Evolutionary conservation across 2,888 invertebrate species (phyloP).

Genomic region (Eupithecia abbreviata): DNA sequence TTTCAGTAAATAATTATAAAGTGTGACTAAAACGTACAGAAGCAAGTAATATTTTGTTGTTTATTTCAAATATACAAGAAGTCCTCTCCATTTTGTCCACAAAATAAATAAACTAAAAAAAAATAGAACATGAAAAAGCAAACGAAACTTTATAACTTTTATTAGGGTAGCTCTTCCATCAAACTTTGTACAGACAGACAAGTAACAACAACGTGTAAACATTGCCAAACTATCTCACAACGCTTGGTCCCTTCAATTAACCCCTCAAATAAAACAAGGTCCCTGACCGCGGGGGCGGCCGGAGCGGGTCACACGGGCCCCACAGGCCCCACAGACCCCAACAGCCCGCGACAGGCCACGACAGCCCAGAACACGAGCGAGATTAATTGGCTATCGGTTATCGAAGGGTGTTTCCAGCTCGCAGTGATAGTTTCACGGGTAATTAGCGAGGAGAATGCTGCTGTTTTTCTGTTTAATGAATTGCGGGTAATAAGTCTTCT

Average conservation of each 20-base stretch:
- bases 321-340: not conserved
- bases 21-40: not conserved
- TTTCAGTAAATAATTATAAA: not conserved
- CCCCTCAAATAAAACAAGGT: slow-evolving; percentile 6
- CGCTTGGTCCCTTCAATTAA: not conserved
- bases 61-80: not conserved
- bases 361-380: slow-evolving; percentile 13
- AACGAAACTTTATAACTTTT: not conserved
- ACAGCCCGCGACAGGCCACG: not conserved
- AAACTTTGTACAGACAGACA: not conserved
- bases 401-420: slow-evolving; percentile 17
- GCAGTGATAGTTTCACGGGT: slow-evolving; percentile 19
- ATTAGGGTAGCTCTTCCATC: not conserved
- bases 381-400: slow-evolving; percentile 21
- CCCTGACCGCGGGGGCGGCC: slow-evolving; percentile 1
- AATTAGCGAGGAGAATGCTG: slow-evolving; percentile 14
- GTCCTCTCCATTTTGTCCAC: not conserved
- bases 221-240: not conserved
- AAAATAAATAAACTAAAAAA: not conserved
- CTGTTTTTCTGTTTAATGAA: slow-evolving; percentile 18
- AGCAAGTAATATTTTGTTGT: not conserved
- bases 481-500: slow-evolving; percentile 2
- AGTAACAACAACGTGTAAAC: not conserved
- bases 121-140: not conserved
- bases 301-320: not conserved